Base-by-base conservation (phyloP, 2,113 vertebrate genomes). In the Xyrauchen texanus region DNA sequence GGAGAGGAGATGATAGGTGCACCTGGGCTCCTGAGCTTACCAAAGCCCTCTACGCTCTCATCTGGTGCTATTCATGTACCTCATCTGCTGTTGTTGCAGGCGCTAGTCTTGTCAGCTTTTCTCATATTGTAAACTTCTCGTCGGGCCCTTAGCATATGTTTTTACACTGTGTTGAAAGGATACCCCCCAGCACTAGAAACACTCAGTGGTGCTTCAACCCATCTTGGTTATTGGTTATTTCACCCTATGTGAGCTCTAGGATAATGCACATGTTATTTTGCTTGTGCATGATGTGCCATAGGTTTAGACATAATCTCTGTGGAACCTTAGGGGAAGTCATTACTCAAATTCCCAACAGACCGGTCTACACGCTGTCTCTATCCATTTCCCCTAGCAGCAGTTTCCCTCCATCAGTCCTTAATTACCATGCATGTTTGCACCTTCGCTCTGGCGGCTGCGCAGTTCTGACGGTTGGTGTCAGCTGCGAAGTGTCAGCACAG, bases 381-480 rank as follows among this genome's bases (percentile, higher is more conserved):
- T 58, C 52, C 11, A 47, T 72, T 76, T 71, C 62, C 9, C 73
- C 49, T 11, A 7, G 73, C 61, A 76, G 61, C 58, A 61, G 68
- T 49, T 60, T 55, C 51, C 53, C 69, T 73, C 61, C 15, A 3
- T 21, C 55, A 4, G 16, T 82, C 87, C 13, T 88, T 91, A 92
- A 92, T 92, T 92, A 91, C 89, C 81, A 77, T 70, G 84, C 87
- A 86, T 88, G 88, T 89, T 91, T 90, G 90, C 89, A 89, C 88
- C 88, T 89, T 88, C 87, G 89, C 89, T 90, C 87, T 84, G 86
- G 82, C 82, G 79, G 82, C 88, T 81, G 63, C 47, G 12, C 10
- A 42, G 15, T 10, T 16, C 34, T 81, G 71, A 67, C 44, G 51
- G 58, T 47, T 49, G 9, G 42, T 72, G 88, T 85, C 83, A 34